Evolutionary conservation across 1,140 invertebrate species (phyloP).

Genomic region (Penaeus vannamei): DNA sequence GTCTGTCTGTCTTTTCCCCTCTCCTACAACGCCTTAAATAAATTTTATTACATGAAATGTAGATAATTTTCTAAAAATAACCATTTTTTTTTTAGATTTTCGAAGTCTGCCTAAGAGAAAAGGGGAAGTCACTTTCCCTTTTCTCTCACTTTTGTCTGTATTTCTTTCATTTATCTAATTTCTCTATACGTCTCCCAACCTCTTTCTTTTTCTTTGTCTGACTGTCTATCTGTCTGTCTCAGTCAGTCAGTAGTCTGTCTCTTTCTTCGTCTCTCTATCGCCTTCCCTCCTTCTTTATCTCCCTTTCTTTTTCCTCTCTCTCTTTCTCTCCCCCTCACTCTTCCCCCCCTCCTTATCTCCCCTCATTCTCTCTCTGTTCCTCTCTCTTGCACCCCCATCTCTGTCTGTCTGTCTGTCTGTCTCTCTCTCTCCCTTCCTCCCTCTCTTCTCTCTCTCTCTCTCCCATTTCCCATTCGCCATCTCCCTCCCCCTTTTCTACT

Average conservation of each 20-base stretch:
- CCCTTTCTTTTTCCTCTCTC: neutral
- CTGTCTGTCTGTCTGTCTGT: neutral
- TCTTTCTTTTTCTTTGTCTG: neutral
- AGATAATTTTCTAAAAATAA: too few species aligned
- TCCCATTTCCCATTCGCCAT: neutral
- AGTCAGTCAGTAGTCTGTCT: neutral
- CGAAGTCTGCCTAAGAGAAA: conserved; percentile 14
- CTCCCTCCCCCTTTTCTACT: neutral
- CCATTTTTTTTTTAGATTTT: neutral
- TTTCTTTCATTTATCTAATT: neutral
- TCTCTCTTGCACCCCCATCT: too few species aligned
- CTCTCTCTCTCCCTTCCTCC: neutral
- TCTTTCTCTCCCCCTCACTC: too few species aligned
- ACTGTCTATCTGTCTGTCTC: conserved; percentile 4
- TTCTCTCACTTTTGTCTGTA: neutral
- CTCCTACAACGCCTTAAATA: too few species aligned
- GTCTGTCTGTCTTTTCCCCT: neutral
- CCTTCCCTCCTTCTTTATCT: neutral
- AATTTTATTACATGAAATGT: too few species aligned
- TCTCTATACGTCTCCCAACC: neutral
- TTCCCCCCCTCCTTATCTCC: neutral
- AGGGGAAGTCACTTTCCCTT: neutral
- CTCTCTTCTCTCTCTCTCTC: neutral
- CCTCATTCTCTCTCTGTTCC: neutral
- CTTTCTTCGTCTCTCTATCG: neutral